Base-by-base conservation (phyloP, 2,888 invertebrate species). In the Esperia sulphurella region DNA sequence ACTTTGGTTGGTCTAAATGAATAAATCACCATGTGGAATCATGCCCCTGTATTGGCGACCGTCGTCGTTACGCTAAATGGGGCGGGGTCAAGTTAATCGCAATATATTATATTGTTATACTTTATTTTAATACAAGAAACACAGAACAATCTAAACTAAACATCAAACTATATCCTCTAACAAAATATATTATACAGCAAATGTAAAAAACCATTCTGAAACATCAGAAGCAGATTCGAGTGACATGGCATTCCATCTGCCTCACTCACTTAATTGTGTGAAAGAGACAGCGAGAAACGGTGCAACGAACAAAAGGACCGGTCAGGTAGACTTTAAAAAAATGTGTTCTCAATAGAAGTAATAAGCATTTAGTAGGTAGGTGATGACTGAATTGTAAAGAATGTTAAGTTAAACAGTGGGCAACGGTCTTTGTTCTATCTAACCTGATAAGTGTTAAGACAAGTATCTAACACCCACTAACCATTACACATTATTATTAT, bases 241-340 rank as follows among this genome's bases (percentile, higher is more conserved):
- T 57, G 56, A 52, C 52, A 50, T 50, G 44, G 43, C 53, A 48
- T 52, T 54, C 57, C 54, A 45, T 52, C 58, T 55, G 52, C 43
- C 48, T 57, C 53, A 40, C 55, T 53, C 53, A 29, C 43, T 13
- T 30, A 21, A 14, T 42, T 30, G 55, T 49, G 46, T 45, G 65
- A 60, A 54, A 46, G 65, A 64, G 66, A 67, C 53, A 54, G 60
- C 58, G 12, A 53, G 41, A 58, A 42, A 52, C 50, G 42, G 46
- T 52, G 41, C 52, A 58, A 52, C 55, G 62, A 63, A 68, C 68
- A 72, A 68, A 70, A 66, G 65, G 65, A 57, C 59, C 57, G 65
- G 65, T 66, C 72, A 74, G 72, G 74, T 75, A 73, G 63, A 66
- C 65, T 66, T 62, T 65, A 59, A 63, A 61, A 67, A 64, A 63